phyloP scores from a whole-genome alignment of 1,140 invertebrate genomes.

The Drosophila quadrilineata region DNA sequence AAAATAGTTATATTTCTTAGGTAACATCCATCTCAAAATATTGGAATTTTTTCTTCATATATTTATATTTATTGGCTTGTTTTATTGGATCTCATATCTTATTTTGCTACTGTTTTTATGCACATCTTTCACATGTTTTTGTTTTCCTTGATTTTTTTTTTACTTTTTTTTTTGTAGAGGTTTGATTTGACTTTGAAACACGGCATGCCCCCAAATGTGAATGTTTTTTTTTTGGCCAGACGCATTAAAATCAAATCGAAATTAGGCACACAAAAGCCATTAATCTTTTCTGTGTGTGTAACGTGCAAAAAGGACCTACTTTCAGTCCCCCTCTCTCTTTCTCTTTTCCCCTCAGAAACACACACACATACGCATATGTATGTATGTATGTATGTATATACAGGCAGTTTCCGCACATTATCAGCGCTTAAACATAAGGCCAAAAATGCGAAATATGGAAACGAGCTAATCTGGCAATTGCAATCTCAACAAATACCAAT shows the following conservation, averaged over 20 bases:
- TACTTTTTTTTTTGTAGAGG: neutral
- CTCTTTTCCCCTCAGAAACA: neutral
- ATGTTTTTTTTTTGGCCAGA: slow-evolving; percentile 19
- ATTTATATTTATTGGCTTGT: neutral
- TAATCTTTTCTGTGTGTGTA: slow-evolving; percentile 51
- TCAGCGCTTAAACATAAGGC: slow-evolving; percentile 50
- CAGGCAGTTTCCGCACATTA: too few species aligned
- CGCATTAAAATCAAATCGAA: slow-evolving; percentile 71
- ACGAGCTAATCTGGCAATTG: slow-evolving; percentile 59
- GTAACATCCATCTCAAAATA: too few species aligned
- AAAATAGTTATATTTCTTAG: too few species aligned
- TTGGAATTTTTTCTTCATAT: neutral
- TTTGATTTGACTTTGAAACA: slow-evolving; percentile 9
- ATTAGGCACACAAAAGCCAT: slow-evolving; percentile 67
- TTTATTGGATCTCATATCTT: too few species aligned
- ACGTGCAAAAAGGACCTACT: neutral
- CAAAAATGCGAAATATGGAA: slow-evolving; percentile 40
- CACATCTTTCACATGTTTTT: too few species aligned
- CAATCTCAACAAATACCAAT: slow-evolving; percentile 52
- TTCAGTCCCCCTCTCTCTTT: neutral
- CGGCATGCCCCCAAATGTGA: slow-evolving; percentile 55
- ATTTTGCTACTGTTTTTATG: too few species aligned
- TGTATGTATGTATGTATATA: too few species aligned
- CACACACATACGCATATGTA: slow-evolving; percentile 14
- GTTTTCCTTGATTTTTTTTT: neutral